These are phyloP conservation scores for Anguilla megastoma DNA, from an alignment of 2,797 vertebrate genomes.

Conservation along the genomic window DNA sequence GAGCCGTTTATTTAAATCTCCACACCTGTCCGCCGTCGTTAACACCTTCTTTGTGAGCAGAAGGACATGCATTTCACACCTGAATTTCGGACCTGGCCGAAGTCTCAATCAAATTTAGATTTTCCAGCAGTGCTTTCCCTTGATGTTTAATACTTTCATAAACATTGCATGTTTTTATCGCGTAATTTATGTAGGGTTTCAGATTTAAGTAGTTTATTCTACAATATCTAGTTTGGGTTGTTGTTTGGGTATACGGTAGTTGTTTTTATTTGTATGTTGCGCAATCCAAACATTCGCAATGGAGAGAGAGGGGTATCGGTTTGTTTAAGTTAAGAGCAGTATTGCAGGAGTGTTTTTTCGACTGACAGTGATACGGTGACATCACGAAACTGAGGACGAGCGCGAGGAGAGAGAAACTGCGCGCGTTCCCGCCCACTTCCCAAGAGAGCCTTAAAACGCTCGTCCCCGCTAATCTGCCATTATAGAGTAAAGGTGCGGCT, in stretches of 20 bases:
- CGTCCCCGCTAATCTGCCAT: conserved; percentile 52
- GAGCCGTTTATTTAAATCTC: background rate
- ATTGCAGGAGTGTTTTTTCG: background rate
- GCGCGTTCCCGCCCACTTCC: conserved; percentile 63
- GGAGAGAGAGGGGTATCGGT: background rate
- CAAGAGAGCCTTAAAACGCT: conserved; percentile 62
- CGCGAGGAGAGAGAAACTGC: conserved; percentile 62
- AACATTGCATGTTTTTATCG: too few relatives aligned
- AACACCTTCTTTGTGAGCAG: background rate
- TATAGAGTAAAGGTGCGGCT: conserved; percentile 64
- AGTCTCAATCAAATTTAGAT: background rate
- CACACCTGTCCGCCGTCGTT: background rate
- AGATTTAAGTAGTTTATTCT: background rate
- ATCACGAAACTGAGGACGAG: conserved; percentile 63
- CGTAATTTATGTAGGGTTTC: background rate
- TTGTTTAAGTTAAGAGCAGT: background rate
- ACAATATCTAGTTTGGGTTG: background rate
- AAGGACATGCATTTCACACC: background rate
- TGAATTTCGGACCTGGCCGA: background rate
- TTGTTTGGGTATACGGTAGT: background rate
- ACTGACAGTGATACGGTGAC: conserved; percentile 38
- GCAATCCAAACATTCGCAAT: background rate
- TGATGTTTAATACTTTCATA: too few relatives aligned
- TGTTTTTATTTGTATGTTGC: background rate
- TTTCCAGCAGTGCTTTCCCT: background rate